Evolutionary conservation across 2,797 vertebrate species (phyloP), one percentile per base, ranked within the genome.

Genomic region (Acrossocheilus wenchowensis): DNA sequence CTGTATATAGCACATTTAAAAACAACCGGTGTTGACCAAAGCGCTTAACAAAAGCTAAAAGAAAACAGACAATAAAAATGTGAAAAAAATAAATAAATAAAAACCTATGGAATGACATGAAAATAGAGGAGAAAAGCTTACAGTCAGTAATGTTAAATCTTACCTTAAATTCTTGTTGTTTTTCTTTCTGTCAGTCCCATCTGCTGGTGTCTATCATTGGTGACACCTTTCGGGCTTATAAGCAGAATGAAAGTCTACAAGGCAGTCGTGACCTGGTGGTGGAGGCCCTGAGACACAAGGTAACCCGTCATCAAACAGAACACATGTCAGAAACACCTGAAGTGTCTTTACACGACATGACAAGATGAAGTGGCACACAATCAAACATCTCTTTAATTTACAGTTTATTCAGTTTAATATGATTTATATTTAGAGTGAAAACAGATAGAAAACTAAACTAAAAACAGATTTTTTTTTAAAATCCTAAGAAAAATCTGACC

Each of bases 231-330:
- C 79, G 52, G 52, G 91, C 90, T 48, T 89, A 91, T 8, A 90
- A 85, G 21, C 93, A 89, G 41, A 87, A 90, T 43, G 88, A 90
- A 48, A 89, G 7, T 2, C 2, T 89, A 57, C 89, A 52, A 19
- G 92, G 92, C 19, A 89, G 91, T 50, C 91, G 92, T 52, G 95
- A 96, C 84, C 90, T 96, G 88, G 92, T 94, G 52, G 95, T 96
- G 78, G 95, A 96, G 87, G 95, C 95, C 0, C 94, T 96, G 73
- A 92, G 95, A 90, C 95, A 95, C 50, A 95, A 95, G 93, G 95
- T 96, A 26, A 86, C 11, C 26, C 23, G 2, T 45, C 41, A 23
- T 1, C 64, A 52, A 6, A n/a, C 64, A 83, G n/a, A 62, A n/a
- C 19, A 68, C 19, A 34, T 23, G 17, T 34, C 6, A 81, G 62